Base-by-base conservation (phyloP, 2,888 invertebrate genomes). In the Polydrusus pterygomalis region DNA sequence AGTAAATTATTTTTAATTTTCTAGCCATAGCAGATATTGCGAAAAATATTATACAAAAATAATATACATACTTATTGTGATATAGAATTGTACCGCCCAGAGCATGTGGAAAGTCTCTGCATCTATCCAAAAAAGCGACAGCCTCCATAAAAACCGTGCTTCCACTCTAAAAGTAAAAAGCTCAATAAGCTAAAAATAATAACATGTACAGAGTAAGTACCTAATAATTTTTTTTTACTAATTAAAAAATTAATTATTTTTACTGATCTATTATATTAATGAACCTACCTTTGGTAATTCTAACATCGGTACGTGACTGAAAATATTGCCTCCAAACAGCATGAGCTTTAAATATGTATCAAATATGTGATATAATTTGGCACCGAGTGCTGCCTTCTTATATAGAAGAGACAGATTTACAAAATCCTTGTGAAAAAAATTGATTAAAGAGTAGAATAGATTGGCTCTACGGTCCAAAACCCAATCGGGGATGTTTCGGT, bases 331-430 rank as follows among this genome's bases (percentile, higher is more conserved):
- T 62, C 94, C 94, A 82, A 93, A 93, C 85, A 95, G 94, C 77
- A 96, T 89, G 84, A 96, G 93, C 20, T 96, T 96, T 68, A 97
- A 90, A 87, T 96, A 96, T n/a, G 95, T 94, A 88, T 96, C 96
- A 87, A 97, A 94, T 83, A 97, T 94, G 84, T 94, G 93, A 87
- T 94, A 94, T 75, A 97, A 89, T 85, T 95, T 96, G 81, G 93
- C 93, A 34, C 91, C 89, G 79, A 95, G 91, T 83, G 90, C 90
- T 77, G 89, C 89, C 49, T 90, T 90, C 81, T 90, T 89, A 38
- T 89, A 89, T 38, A 84, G 74, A 54, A 81, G 79, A 2, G 92
- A 91, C 80, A 97, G 90, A 45, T 92, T 90, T 81, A 93, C 92
- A 68, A 97, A 90, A 89, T 96, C 95, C 20, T 94, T 93, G 87